Evolutionary conservation across 2,888 invertebrate genomes (phyloP).

Genomic region (Zygaena filipendulae): DNA sequence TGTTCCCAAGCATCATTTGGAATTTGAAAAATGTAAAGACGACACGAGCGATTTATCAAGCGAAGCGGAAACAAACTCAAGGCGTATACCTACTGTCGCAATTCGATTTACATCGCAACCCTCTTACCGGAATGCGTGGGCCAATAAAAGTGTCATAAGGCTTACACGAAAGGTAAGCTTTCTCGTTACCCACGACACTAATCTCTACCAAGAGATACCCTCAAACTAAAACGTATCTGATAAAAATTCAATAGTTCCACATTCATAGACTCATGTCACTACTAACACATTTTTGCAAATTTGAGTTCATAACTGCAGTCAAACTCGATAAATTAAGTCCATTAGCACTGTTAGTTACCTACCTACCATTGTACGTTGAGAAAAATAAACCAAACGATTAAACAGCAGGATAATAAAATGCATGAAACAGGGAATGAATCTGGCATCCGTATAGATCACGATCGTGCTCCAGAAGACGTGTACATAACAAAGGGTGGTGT

Average conservation of each 20-base stretch:
- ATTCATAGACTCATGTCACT: too few species aligned
- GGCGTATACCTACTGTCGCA: slow-evolving; percentile 19
- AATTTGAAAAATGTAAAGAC: too few species aligned
- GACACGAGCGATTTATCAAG: too few species aligned
- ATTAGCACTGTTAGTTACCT: too few species aligned
- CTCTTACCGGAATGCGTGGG: slow-evolving; percentile 23
- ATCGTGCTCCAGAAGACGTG: slow-evolving; percentile 25
- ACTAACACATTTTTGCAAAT: too few species aligned
- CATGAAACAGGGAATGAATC: slow-evolving; percentile 31
- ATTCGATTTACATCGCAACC: slow-evolving; percentile 27
- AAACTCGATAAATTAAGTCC: too few species aligned
- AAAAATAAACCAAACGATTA: background rate
- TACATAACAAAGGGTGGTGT: slow-evolving; percentile 37
- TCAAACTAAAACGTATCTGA: too few species aligned
- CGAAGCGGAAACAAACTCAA: too few species aligned
- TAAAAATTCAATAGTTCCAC: too few species aligned
- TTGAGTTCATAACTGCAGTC: too few species aligned
- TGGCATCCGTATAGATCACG: slow-evolving; percentile 41
- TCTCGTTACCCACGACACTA: background rate
- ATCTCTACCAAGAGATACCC: background rate
- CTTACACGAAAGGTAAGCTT: slow-evolving; percentile 13
- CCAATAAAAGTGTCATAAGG: slow-evolving; percentile 26
- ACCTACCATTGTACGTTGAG: too few species aligned
- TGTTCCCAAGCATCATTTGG: too few species aligned
- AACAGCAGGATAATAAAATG: slow-evolving; percentile 21